Evolutionary conservation across 2,113 vertebrate genomes (phyloP).

Genomic region (Antigone vipio): DNA sequence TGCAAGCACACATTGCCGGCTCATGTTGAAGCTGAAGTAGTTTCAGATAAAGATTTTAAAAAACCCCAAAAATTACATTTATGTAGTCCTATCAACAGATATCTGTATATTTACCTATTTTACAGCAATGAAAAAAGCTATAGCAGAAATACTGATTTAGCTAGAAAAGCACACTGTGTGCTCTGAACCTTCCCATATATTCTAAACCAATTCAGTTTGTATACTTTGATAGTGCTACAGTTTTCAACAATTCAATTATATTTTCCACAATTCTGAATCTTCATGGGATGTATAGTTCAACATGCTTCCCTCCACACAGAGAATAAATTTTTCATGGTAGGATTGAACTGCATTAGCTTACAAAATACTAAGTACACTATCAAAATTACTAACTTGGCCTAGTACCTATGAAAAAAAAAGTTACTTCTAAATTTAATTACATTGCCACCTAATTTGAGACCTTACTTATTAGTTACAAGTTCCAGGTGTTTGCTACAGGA

Average conservation of each 20-base stretch:
- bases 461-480: neutral
- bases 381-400: neutral
- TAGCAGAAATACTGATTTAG: neutral
- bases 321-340: neutral
- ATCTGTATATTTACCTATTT: neutral
- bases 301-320: neutral
- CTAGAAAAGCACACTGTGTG: neutral
- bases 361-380: neutral
- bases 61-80: neutral
- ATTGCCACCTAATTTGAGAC: neutral
- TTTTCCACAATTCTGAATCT: neutral
- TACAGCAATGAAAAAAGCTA: neutral
- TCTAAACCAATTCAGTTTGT: neutral
- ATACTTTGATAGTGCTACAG: neutral
- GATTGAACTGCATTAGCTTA: neutral
- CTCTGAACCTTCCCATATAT: neutral
- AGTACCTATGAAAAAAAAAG: neutral
- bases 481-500: neutral
- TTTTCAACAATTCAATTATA: neutral
- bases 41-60: neutral
- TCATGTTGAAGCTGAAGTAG: neutral
- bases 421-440: neutral
- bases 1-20: too few relatives aligned
- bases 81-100: neutral
- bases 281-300: neutral